A percentile compares a stretch with the other conserved stretches of the same genome.
Evolutionary conservation across 2,888 invertebrate genomes (phyloP).

Genomic region (Brachypterus glaber): DNA sequence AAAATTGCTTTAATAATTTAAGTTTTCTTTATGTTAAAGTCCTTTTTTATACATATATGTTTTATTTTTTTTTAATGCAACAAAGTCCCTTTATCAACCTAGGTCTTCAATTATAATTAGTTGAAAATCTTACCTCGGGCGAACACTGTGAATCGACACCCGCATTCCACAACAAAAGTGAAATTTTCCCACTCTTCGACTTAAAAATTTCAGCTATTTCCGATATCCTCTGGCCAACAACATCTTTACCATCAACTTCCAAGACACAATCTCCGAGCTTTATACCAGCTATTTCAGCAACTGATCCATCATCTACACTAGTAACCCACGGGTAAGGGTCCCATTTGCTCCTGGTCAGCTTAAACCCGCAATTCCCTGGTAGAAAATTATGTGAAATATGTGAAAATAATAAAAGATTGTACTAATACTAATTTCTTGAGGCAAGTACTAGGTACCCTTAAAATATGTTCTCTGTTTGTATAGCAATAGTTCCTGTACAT

Average conservation of each 20-base stretch:
- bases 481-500: too few species aligned
- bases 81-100: too few species aligned
- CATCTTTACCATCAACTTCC: conserved; percentile 47
- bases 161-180: conserved; percentile 45
- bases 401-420: too few species aligned
- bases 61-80: too few species aligned
- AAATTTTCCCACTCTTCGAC: conserved; percentile 38
- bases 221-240: conserved; percentile 44
- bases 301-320: conserved; percentile 51
- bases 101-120: too few species aligned
- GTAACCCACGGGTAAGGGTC: conserved; percentile 76
- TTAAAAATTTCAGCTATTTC: conserved; percentile 47
- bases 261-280: conserved; percentile 63
- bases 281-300: conserved; percentile 55
- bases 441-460: too few species aligned
- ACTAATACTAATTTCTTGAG: too few species aligned
- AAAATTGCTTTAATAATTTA: too few species aligned
- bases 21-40: too few species aligned
- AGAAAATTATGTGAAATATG: too few species aligned
- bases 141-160: conserved; percentile 42
- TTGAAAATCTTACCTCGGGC: conserved; percentile 36
- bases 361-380: conserved; percentile 56
- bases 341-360: conserved; percentile 66
- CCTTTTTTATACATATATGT: too few species aligned
- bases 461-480: too few species aligned